Percentiles rank a stretch among this genome's conserved stretches.
These are phyloP conservation scores for Neotoxoptera formosana DNA, from an alignment of 1,140 invertebrate genomes.

Conservation along the genomic window DNA sequence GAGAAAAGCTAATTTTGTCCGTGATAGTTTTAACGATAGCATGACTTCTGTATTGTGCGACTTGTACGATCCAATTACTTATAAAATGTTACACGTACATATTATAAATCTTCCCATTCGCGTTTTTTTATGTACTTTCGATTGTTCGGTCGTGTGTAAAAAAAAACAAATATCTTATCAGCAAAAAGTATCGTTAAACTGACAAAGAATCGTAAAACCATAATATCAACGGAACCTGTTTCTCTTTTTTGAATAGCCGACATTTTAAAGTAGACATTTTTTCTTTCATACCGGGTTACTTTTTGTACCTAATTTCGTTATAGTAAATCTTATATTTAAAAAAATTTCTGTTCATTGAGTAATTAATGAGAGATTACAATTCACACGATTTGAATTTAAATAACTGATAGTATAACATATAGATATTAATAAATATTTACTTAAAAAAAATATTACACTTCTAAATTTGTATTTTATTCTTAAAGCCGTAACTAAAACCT, in stretches of 20 bases:
- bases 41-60: not conserved
- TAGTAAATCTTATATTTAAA: not conserved
- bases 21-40: not conserved
- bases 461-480: not conserved
- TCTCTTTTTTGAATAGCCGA: not conserved
- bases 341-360: not conserved
- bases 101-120: not conserved
- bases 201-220: not conserved
- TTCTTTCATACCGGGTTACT: not conserved
- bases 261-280: not conserved
- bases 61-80: slow-evolving; percentile 1
- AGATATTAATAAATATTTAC: not conserved
- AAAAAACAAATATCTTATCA: not conserved
- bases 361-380: not conserved
- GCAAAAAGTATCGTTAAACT: not conserved
- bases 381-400: not conserved
- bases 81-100: not conserved
- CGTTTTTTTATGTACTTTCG: not conserved
- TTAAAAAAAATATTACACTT: not conserved
- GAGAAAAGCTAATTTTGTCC: not conserved
- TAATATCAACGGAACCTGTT: no score
- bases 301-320: not conserved
- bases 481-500: not conserved
- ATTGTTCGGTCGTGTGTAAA: not conserved
- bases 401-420: not conserved